Percentiles rank a stretch among this genome's conserved stretches.
These are phyloP conservation scores for Tachyglossus aculeatus DNA, from an alignment of 2,797 vertebrate species.

Conservation along the genomic window DNA sequence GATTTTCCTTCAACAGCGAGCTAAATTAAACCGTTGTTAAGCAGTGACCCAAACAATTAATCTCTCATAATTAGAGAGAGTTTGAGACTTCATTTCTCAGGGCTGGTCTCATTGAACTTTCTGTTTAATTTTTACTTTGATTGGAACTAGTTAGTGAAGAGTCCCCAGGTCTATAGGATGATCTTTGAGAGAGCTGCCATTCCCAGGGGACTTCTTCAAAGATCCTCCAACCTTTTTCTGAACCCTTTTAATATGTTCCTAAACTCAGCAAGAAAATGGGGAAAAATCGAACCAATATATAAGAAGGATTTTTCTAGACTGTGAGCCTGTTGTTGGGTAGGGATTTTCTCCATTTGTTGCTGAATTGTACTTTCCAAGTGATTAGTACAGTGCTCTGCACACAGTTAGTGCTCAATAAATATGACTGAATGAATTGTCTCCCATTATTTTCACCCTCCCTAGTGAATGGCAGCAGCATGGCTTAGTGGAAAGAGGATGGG, in stretches of 20 bases:
- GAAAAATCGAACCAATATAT: too few relatives aligned
- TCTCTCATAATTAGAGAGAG: constrained; percentile 22
- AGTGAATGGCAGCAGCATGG: too few relatives aligned
- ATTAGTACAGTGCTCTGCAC: too few relatives aligned
- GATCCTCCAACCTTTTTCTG: constrained; percentile 30
- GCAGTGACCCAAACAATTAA: constrained; percentile 21
- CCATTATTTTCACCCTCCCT: too few relatives aligned
- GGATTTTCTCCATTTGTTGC: too few relatives aligned
- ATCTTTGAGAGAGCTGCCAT: neutral
- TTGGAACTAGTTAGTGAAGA: constrained; percentile 27
- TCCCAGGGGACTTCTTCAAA: neutral
- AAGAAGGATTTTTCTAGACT: too few relatives aligned
- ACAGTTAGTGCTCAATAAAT: too few relatives aligned
- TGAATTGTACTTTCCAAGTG: too few relatives aligned
- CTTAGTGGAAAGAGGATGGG: too few relatives aligned
- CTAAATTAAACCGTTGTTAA: constrained; percentile 34
- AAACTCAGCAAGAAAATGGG: constrained; percentile 31
- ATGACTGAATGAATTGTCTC: too few relatives aligned
- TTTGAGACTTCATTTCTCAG: neutral
- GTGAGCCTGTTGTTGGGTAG: too few relatives aligned
- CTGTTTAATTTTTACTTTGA: constrained; percentile 3
- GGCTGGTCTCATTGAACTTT: constrained; percentile 7
- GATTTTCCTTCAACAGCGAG: constrained; percentile 50
- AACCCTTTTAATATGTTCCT: constrained; percentile 37
- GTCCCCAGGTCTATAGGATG: constrained; percentile 5